Evolutionary conservation across 2,888 invertebrate species (phyloP).

Genomic region (Eumacrocentrus americanus): DNA sequence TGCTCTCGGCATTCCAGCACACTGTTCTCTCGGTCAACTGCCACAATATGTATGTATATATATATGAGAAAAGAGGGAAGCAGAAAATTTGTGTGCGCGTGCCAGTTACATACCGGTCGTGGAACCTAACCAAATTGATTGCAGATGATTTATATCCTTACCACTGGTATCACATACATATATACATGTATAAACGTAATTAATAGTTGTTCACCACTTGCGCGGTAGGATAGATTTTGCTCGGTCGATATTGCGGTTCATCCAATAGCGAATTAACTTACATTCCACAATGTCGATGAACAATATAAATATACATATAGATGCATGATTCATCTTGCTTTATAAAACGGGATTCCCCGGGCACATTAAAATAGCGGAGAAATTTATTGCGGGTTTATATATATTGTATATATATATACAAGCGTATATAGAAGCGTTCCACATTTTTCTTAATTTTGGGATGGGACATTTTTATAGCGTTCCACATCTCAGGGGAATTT

Average conservation of each 20-base stretch:
- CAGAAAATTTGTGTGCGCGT: slow-evolving; percentile 21
- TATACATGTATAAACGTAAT: slow-evolving; percentile 38
- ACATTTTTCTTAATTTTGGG: no score
- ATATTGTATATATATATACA: no score
- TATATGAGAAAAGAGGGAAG: slow-evolving; percentile 1
- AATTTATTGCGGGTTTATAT: no score
- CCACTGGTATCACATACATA: slow-evolving; percentile 47
- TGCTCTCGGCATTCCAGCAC: slow-evolving; percentile 17
- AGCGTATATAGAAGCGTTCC: no score
- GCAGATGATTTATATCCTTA: slow-evolving; percentile 54
- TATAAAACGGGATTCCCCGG: slow-evolving; percentile 16
- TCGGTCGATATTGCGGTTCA: slow-evolving; percentile 46
- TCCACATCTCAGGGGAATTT: no score
- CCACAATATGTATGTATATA: slow-evolving; percentile 15
- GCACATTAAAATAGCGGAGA: not conserved
- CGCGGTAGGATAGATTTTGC: slow-evolving; percentile 37
- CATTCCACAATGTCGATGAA: slow-evolving; percentile 28
- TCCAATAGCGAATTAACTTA: slow-evolving; percentile 43
- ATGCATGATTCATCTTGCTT: slow-evolving; percentile 17
- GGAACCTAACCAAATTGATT: slow-evolving; percentile 48
- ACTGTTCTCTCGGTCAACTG: slow-evolving; percentile 17
- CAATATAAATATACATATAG: slow-evolving; percentile 26
- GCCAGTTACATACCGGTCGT: slow-evolving; percentile 2
- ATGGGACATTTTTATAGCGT: no score
- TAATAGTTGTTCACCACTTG: slow-evolving; percentile 49